A percentile compares a stretch with the other conserved stretches of the same genome.
These are phyloP conservation scores for Molorchus minor DNA, from an alignment of 2,888 invertebrate genomes.

Conservation along the genomic window DNA sequence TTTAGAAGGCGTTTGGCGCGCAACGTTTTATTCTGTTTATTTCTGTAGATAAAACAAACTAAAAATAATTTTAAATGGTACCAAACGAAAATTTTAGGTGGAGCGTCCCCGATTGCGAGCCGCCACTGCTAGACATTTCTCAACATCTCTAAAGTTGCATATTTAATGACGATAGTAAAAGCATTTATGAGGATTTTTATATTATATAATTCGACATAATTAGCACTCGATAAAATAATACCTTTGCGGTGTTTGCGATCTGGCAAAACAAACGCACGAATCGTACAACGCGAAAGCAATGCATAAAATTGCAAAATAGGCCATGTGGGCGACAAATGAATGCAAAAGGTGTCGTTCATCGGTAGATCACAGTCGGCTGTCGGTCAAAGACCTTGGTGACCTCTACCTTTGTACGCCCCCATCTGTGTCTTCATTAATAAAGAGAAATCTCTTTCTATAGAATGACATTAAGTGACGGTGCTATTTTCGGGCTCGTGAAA, in stretches of 20 bases:
- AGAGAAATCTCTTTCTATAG: slow-evolving; percentile 17
- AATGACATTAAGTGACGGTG: slow-evolving; percentile 8
- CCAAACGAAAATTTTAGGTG: too few relatives aligned
- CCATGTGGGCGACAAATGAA: slow-evolving; percentile 47
- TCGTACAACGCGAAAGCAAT: not conserved
- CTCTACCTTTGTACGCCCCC: slow-evolving; percentile 61
- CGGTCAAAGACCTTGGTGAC: slow-evolving; percentile 60
- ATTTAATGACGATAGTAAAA: not conserved
- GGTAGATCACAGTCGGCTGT: slow-evolving; percentile 59
- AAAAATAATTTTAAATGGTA: too few relatives aligned
- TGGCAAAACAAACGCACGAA: not conserved
- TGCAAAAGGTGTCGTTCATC: slow-evolving; percentile 52
- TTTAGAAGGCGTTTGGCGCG: too few relatives aligned
- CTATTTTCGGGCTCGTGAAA: not conserved
- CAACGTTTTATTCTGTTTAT: too few relatives aligned
- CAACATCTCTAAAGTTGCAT: too few relatives aligned
- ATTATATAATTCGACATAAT: not conserved
- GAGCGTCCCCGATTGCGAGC: too few relatives aligned
- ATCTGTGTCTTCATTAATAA: slow-evolving; percentile 23
- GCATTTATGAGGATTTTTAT: not conserved
- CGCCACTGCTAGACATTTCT: too few relatives aligned
- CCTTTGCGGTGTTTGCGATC: too few relatives aligned
- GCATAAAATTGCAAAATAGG: slow-evolving; percentile 35
- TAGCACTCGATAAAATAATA: not conserved
- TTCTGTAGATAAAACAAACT: too few relatives aligned